Base-by-base conservation (phyloP, 2,888 invertebrate species). In the Drosophila yooni region DNA sequence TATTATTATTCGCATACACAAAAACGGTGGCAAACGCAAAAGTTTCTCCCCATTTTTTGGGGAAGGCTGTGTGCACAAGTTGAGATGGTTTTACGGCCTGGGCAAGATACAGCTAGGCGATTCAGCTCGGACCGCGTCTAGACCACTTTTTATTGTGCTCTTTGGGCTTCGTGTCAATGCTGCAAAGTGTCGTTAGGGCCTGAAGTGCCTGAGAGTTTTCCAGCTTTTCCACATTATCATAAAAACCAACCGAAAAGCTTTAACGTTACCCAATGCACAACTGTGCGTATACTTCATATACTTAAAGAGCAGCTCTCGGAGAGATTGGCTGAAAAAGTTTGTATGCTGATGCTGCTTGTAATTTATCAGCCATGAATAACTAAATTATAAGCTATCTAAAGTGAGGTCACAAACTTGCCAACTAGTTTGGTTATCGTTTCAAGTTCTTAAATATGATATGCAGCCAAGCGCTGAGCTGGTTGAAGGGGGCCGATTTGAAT, bases 121-220 rank as follows among this genome's bases (percentile, higher is more conserved):
- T 65, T 70, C 58, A 31, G 53, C 11, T 29, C 27, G 18, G 31
- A 46, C 18, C 36, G 46, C 54, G 85, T 85, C 90, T 86, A 90
- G 85, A 88, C 85, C 83, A 67, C 82, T 83, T 86, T 88, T 86
- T 81, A 80, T 80, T 57, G 78, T 56, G 46, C 70, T 62, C 79
- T 64, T 57, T 77, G 70, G 88, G 66, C 68, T 59, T 82, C 85
- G 83, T 84, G 83, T 84, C 83, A 84, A 84, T 84, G 89, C 82
- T 82, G 79, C 84, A 89, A 82, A 82, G 82, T 88, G 76, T 84
- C 89, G 51, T 60, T 59, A 31, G 34, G 33, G 74, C 67, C 52
- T 40, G 38, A 25, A 56, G 52, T 79, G 63, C 69, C 60, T 62
- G 21, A 59, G 64, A 62, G 53, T 38, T 68, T 67, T 52, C 29